These are phyloP conservation scores for Bellardia pandia DNA, from an alignment of 2,888 invertebrate species.

Conservation along the genomic window DNA sequence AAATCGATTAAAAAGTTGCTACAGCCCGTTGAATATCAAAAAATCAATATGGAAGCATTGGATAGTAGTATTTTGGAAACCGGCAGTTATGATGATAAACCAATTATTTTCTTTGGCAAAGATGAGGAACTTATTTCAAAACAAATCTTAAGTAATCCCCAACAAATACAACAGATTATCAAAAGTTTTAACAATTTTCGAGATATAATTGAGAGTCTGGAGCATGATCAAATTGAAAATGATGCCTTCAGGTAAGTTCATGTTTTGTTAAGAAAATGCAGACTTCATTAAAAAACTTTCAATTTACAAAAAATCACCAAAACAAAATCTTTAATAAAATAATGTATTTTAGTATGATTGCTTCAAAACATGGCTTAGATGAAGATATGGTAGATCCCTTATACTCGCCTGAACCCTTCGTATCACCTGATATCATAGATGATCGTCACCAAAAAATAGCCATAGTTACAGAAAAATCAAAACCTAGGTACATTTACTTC, in stretches of 20 bases:
- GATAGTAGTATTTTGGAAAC: conserved; percentile 78
- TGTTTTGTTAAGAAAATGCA: not conserved
- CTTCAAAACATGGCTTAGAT: conserved; percentile 70
- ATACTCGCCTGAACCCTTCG: conserved; percentile 78
- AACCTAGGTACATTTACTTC: conserved; percentile 52
- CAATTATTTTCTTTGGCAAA: conserved; percentile 81
- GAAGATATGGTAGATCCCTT: conserved; percentile 76
- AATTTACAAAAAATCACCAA: not conserved
- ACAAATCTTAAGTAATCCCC: conserved; percentile 76
- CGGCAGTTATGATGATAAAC: conserved; percentile 81
- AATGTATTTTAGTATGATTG: conserved; percentile 68
- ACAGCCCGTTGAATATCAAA: conserved; percentile 82
- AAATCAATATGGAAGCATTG: conserved; percentile 80
- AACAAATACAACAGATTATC: conserved; percentile 79
- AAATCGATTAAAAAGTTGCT: conserved; percentile 39
- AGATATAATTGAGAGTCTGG: conserved; percentile 81
- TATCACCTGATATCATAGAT: conserved; percentile 74
- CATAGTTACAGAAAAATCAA: conserved; percentile 56
- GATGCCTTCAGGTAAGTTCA: conserved; percentile 60
- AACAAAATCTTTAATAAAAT: not conserved
- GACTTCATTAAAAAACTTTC: not conserved
- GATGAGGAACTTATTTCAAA: conserved; percentile 76
- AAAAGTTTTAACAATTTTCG: conserved; percentile 82
- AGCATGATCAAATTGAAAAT: conserved; percentile 77
- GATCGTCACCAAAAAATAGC: conserved; percentile 12